Base-by-base conservation (phyloP, 2,113 vertebrate genomes). In the Micronisus gabar region DNA sequence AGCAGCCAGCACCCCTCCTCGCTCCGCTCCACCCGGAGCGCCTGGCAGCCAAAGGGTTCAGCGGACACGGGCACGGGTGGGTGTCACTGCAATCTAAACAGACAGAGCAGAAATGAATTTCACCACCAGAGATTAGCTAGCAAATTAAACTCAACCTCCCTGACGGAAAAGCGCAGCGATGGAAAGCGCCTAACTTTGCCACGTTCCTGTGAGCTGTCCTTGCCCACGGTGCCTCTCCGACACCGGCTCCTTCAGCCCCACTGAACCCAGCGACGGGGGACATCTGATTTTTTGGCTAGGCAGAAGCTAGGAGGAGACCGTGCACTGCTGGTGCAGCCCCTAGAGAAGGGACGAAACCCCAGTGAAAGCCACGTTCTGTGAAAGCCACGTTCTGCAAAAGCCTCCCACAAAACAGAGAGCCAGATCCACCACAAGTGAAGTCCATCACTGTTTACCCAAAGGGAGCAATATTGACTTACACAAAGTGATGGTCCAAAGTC, bases 31-130 rank as follows among this genome's bases (percentile, higher is more conserved):
- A 52, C 53, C 66, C 14, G 0, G 18, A 63, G 68, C 1, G 1
- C 61, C 61, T 45, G 61, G 92, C 75, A 93, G 61, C 73, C 80
- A 66, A 95, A 86, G 76, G 79, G 83, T 90, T 73, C 63, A 27
- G 40, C 4, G 19, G 72, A 85, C 0, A 2, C 41, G 2, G 12
- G 72, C 86, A 79, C 1, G 61, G 72, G 65, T 74, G 11, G 40
- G 76, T 88, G 86, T 93, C 94, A 95, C 17, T 1, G 53, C 82
- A 59, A 89, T 93, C 68, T 84, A 66, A 97, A 92, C 88, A 95
- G 86, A 86, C 75, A 94, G 88, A 92, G 76, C 80, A 96, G 95
- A 97, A 95, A 92, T 50, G 0, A 96, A 89, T 92, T 95, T 89
- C 86, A 92, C 56, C 72, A 65, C 66, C 83, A 56, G 88, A 94